Percentiles rank a stretch among this genome's conserved stretches.
These are phyloP conservation scores for Microplitis deprimator DNA, from an alignment of 2,888 invertebrate genomes.

Conservation along the genomic window DNA sequence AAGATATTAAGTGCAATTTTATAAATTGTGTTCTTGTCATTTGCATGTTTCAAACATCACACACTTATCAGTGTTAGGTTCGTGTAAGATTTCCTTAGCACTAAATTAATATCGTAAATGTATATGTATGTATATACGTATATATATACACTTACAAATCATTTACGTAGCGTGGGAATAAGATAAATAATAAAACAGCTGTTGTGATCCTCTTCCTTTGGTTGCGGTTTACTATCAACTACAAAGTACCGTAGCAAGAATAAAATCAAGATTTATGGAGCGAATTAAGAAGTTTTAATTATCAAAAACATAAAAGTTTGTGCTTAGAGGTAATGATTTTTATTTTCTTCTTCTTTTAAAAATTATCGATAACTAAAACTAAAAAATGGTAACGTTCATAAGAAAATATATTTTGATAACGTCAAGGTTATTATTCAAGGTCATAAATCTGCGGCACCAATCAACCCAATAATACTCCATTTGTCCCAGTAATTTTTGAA, in stretches of 20 bases:
- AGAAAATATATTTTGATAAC: neutral
- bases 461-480: neutral
- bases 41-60: neutral
- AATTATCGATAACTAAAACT: too few species aligned
- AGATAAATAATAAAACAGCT: constrained; percentile 25
- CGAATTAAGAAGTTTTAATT: neutral
- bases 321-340: neutral
- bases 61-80: neutral
- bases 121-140: neutral
- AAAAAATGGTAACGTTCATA: too few species aligned
- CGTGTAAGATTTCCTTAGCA: too few species aligned
- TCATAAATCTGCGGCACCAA: neutral
- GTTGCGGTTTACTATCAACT: constrained; percentile 12
- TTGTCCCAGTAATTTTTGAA: neutral
- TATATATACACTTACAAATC: neutral
- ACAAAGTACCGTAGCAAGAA: neutral
- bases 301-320: neutral
- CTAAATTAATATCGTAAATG: neutral
- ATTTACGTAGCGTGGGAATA: constrained; percentile 28
- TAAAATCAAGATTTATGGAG: neutral
- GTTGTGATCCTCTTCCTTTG: constrained; percentile 1
- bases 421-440: neutral
- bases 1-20: neutral
- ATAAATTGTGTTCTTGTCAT: neutral
- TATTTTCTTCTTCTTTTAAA: neutral